Evolutionary conservation across 2,797 vertebrate species (phyloP), one percentile per base, ranked within the genome.

Genomic region (Buceros bicornis): DNA sequence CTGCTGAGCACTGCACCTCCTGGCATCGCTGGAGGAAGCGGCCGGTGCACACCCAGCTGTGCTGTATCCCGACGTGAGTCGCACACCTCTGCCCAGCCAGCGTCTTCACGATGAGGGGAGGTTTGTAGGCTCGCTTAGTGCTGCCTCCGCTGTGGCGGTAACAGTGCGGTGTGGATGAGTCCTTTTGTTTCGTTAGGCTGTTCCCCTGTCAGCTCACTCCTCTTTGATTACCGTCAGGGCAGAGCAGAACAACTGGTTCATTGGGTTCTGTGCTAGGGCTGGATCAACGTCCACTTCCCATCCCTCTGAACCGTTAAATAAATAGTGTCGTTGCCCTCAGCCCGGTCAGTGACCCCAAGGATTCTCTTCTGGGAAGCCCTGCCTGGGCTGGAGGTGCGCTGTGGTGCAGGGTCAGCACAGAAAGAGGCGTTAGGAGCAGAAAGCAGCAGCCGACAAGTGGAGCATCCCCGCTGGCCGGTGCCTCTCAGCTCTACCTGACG

Each of bases 291-390:
- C 93, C 66, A n/a, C 90, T 96, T 90, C 87, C 81, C 71, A 70
- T 45, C 83, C 33, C 37, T 89, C 58, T n/a, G 48, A 51, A 4
- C 87, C 67, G 66, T 70, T 96, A 90, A 92, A 89, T 93, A 93
- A 96, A 96, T 12, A 93, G 66, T 67, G 95, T 66, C 48, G 3
- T 77, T 89, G 93, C 70, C 86, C 92, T 92, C 64, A 73, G 78
- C 56, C 60, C 62, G 74, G 81, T 90, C 90, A 90, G 78, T 85
- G 94, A 71, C 90, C 87, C 78, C 70, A 66, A 77, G 64, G 35
- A 82, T 95, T 95, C 83, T 90, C 60, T 96, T 94, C 45, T 50
- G 86, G 89, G 86, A 76, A 94, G 93, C 40, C 82, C 66, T 81
- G 85, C 53, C 88, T 80, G 70, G 81, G 50, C 62, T 40, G n/a